Percentiles rank a stretch among this genome's conserved stretches.
Evolutionary conservation across 2,113 vertebrate genomes (phyloP).

Genomic region (Hystrix brachyura): DNA sequence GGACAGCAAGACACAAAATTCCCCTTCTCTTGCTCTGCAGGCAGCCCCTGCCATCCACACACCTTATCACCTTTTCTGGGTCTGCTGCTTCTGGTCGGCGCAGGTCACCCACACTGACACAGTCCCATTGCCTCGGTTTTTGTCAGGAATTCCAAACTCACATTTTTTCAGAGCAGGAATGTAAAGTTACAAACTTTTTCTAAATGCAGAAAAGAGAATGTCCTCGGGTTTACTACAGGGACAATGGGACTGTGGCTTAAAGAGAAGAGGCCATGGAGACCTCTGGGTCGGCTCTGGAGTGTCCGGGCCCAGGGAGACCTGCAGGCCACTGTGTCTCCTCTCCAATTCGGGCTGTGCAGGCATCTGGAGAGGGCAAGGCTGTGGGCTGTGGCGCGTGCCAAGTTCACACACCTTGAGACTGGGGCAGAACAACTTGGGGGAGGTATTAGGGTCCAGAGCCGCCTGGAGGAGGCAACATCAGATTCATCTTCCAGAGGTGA

Average conservation of each 20-base stretch:
- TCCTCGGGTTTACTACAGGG: no score
- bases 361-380: fast-evolving
- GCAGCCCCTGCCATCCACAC: fast-evolving
- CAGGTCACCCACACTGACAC: background rate
- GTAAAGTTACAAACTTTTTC: background rate
- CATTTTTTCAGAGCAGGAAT: background rate
- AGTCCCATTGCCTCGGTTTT: fast-evolving
- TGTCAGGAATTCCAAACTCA: background rate
- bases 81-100: background rate
- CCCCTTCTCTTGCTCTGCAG: background rate
- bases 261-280: background rate
- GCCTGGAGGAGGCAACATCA: background rate
- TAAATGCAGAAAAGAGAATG: background rate
- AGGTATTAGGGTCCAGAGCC: fast-evolving
- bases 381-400: fast-evolving
- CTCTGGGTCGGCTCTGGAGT: background rate
- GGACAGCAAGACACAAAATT: no score
- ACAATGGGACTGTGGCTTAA: background rate
- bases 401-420: no score
- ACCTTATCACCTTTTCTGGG: fast-evolving
- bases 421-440: background rate
- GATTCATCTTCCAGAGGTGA: background rate
- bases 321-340: background rate
- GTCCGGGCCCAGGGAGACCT: no score
- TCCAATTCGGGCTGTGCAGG: background rate